Evolutionary conservation across 1,140 invertebrate species (phyloP).

Genomic region (Sycophaga agraensis): DNA sequence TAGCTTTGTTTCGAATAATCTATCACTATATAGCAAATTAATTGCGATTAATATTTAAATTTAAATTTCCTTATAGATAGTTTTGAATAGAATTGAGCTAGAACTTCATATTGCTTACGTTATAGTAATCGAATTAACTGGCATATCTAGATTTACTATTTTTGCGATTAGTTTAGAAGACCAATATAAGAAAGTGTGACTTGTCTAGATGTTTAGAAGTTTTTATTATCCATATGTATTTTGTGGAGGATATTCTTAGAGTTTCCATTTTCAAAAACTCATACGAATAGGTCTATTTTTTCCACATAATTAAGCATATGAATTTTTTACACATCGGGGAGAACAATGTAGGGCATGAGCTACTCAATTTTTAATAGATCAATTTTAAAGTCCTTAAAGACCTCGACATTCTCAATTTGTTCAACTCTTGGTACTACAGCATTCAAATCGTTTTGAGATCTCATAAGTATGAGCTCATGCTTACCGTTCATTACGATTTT

Average conservation of each 20-base stretch:
- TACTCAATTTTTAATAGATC: not conserved
- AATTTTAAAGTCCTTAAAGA: not conserved
- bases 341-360: not conserved
- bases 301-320: not conserved
- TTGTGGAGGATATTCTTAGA: conserved; percentile 46
- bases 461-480: conserved; percentile 32
- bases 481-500: conserved; percentile 31
- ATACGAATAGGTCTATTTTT: conserved; percentile 18
- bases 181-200: conserved; percentile 34
- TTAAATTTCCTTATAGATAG: conserved; percentile 42
- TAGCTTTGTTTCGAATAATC: not conserved
- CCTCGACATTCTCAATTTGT: not conserved
- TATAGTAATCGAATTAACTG: not conserved
- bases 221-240: conserved; percentile 38
- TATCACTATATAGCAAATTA: conserved; percentile 31
- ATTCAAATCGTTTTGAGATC: not conserved
- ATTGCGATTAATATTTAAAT: conserved; percentile 36
- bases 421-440: not conserved
- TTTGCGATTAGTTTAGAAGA: conserved; percentile 34
- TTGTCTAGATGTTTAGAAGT: conserved; percentile 36
- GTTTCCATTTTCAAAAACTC: conserved; percentile 44
- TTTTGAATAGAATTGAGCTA: conserved; percentile 42
- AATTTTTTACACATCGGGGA: not conserved
- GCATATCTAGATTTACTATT: not conserved
- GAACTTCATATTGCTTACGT: conserved; percentile 36